Percentiles rank a stretch among this genome's conserved stretches.
phyloP scores from a whole-genome alignment of 2,113 vertebrate species.

The Crotalus tigris region DNA sequence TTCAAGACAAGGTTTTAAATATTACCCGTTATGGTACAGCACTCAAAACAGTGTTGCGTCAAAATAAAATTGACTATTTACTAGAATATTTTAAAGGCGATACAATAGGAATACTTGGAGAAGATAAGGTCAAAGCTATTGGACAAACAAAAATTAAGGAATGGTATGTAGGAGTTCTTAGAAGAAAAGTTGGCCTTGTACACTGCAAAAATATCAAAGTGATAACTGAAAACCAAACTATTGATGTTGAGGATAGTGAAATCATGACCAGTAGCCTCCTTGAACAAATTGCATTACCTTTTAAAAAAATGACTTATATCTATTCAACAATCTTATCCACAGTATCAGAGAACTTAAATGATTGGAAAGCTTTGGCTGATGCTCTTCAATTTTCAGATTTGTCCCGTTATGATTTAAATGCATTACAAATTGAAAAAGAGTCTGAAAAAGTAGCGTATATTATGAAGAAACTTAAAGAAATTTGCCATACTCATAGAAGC shows the following conservation, averaged over 20 bases:
- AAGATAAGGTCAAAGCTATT: slow-evolving; percentile 84
- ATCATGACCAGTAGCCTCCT: slow-evolving; percentile 81
- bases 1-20: slow-evolving; percentile 76
- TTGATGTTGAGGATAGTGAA: slow-evolving; percentile 74
- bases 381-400: slow-evolving; percentile 81
- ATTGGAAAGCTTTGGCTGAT: slow-evolving; percentile 86
- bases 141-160: slow-evolving; percentile 93
- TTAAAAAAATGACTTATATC: slow-evolving; percentile 94
- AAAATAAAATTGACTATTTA: slow-evolving; percentile 87
- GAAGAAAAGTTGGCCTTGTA: slow-evolving; percentile 85
- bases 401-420: slow-evolving; percentile 72
- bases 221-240: slow-evolving; percentile 86
- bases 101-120: slow-evolving; percentile 86
- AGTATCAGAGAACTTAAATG: slow-evolving; percentile 82
- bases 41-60: slow-evolving; percentile 87
- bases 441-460: slow-evolving; percentile 85
- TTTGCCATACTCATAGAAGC: slow-evolving; percentile 84
- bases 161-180: slow-evolving; percentile 90
- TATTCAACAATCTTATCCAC: slow-evolving; percentile 87
- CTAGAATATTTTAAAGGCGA: slow-evolving; percentile 97
- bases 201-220: slow-evolving; percentile 93
- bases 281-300: slow-evolving; percentile 84
- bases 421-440: slow-evolving; percentile 74
- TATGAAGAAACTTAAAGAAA: slow-evolving; percentile 92
- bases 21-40: slow-evolving; percentile 83